phyloP scores from a whole-genome alignment of 2,888 invertebrate species.

The Dicranocentrus wangi region DNA sequence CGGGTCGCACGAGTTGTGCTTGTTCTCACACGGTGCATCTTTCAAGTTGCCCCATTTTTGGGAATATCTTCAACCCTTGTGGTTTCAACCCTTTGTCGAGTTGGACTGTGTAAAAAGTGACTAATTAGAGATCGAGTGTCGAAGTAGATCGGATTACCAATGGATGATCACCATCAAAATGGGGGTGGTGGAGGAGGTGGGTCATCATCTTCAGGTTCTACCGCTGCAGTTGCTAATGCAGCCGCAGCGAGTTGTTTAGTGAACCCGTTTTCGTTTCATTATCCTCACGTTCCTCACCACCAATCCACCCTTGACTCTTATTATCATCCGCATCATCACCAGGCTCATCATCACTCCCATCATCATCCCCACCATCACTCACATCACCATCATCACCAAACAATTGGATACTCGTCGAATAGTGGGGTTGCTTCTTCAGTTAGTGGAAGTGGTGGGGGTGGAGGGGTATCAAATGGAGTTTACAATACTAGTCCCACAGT shows the following conservation, averaged over 20 bases:
- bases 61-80: constrained; percentile 15
- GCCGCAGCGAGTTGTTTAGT: constrained; percentile 45
- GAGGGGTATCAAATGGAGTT: constrained; percentile 34
- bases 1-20: background rate
- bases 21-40: background rate
- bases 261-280: constrained; percentile 52
- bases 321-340: constrained; percentile 51
- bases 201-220: constrained; percentile 30
- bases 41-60: background rate
- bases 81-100: background rate
- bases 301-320: constrained; percentile 47
- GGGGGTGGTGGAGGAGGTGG: constrained; percentile 32
- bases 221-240: constrained; percentile 33
- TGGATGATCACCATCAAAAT: constrained; percentile 55
- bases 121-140: background rate
- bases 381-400: background rate
- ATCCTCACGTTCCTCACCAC: constrained; percentile 40
- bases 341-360: constrained; percentile 34
- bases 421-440: background rate
- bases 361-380: constrained; percentile 41
- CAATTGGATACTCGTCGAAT: constrained; percentile 29
- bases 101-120: background rate
- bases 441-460: constrained; percentile 26
- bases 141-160: too few species aligned
- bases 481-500: constrained; percentile 40